These are phyloP conservation scores for Drosophila kanapiae DNA, from an alignment of 1,140 invertebrate species.

Conservation along the genomic window DNA sequence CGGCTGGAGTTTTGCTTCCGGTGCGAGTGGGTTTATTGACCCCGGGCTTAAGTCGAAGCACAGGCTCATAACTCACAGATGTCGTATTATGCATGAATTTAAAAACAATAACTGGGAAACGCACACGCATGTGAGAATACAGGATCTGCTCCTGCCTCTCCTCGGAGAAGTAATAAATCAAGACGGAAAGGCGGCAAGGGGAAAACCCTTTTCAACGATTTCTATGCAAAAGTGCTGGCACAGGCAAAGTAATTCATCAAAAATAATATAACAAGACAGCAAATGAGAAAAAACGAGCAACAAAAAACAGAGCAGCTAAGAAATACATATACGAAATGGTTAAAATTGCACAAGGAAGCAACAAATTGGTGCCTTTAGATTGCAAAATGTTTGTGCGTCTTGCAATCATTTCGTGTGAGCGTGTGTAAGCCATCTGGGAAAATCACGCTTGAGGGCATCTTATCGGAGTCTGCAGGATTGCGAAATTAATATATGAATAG, in stretches of 20 bases:
- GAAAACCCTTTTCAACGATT: conserved; percentile 62
- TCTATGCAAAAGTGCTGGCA: conserved; percentile 54
- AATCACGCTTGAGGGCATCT: conserved; percentile 21
- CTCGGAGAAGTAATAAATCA: conserved; percentile 63
- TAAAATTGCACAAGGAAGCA: conserved; percentile 35
- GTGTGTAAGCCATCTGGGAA: conserved; percentile 16
- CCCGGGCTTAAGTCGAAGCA: conserved; percentile 19
- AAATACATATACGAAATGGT: conserved; percentile 8
- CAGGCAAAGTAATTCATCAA: conserved; percentile 69
- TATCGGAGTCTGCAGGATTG: conserved; percentile 4
- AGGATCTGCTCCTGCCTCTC: conserved; percentile 8
- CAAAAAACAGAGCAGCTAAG: conserved; percentile 6
- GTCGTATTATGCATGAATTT: conserved; percentile 70
- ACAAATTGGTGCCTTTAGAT: conserved; percentile 30
- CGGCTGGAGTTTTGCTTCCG: conserved; percentile 9
- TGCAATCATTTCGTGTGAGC: conserved; percentile 20
- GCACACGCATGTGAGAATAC: conserved; percentile 38
- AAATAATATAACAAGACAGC: conserved; percentile 50
- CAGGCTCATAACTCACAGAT: conserved; percentile 69
- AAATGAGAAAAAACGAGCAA: conserved; percentile 38
- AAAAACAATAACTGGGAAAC: conserved; percentile 67
- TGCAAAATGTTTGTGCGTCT: conserved; percentile 27
- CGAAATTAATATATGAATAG: conserved; percentile 16
- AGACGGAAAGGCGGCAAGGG: conserved; percentile 39
- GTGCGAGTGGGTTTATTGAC: conserved; percentile 47